A percentile compares a stretch with the other conserved stretches of the same genome.
Evolutionary conservation across 2,888 invertebrate genomes (phyloP).

Genomic region (Myopa testacea): DNA sequence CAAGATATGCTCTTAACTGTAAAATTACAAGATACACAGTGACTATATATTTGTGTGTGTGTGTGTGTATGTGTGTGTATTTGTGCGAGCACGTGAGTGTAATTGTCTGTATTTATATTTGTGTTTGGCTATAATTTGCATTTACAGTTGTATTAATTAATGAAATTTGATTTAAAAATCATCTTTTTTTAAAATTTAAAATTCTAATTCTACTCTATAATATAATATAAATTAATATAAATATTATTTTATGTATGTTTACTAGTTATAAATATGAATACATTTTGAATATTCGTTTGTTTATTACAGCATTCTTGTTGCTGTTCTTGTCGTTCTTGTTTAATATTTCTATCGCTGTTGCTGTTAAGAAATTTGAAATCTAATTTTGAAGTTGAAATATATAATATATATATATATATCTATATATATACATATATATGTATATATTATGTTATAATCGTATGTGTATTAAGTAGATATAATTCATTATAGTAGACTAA

Average conservation of each 20-base stretch:
- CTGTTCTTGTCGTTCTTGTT: neutral
- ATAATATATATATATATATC: constrained; percentile 13
- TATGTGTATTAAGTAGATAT: no score
- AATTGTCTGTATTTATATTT: neutral
- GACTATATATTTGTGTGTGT: neutral
- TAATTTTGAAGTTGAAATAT: constrained; percentile 14
- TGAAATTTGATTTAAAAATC: no score
- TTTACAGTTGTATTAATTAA: no score
- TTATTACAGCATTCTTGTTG: no score
- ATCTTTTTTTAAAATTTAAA: no score
- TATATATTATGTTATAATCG: constrained; percentile 1
- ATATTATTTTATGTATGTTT: neutral
- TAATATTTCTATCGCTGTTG: constrained; percentile 1
- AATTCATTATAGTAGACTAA: constrained; percentile 54
- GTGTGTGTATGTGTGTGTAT: neutral
- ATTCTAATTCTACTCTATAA: no score
- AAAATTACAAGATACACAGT: neutral
- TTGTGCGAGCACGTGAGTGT: constrained; percentile 6
- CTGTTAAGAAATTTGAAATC: constrained; percentile 30
- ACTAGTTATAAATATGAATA: neutral
- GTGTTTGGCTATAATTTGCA: no score
- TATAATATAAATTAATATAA: no score
- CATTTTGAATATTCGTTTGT: constrained; percentile 15
- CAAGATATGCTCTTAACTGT: no score
- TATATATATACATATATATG: constrained; percentile 1